phyloP scores from a whole-genome alignment of 2,888 invertebrate genomes.

The Harpalus rufipes region DNA sequence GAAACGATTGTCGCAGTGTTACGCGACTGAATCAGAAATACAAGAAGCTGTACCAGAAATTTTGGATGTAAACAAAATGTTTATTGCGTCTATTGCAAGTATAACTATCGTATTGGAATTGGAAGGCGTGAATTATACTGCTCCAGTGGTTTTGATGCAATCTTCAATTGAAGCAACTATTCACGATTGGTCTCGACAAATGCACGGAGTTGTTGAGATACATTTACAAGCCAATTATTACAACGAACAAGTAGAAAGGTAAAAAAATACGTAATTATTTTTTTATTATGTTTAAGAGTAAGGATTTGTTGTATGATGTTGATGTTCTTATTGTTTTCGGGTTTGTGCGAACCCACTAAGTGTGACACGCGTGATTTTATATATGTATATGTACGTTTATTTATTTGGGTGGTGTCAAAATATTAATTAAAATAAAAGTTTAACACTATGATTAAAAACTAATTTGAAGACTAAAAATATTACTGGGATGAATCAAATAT shows the following conservation, averaged over 20 bases:
- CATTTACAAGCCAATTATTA: slow-evolving; percentile 78
- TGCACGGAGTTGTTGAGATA: slow-evolving; percentile 75
- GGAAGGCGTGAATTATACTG: slow-evolving; percentile 76
- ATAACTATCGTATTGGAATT: slow-evolving; percentile 83
- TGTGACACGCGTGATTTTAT: no score
- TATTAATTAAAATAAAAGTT: no score
- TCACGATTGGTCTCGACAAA: slow-evolving; percentile 83
- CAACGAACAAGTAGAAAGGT: slow-evolving; percentile 74
- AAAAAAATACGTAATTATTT: slow-evolving; percentile 14
- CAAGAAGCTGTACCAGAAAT: slow-evolving; percentile 43
- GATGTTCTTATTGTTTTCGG: no score
- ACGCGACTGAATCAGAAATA: slow-evolving; percentile 69
- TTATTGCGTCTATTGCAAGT: slow-evolving; percentile 78
- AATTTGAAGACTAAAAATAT: no score
- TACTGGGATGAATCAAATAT: no score
- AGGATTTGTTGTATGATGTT: no score
- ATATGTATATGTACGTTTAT: no score
- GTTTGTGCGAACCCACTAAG: no score
- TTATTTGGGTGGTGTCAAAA: no score
- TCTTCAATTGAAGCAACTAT: slow-evolving; percentile 81
- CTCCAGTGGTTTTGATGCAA: slow-evolving; percentile 79
- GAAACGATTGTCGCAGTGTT: slow-evolving; percentile 79
- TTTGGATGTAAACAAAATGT: slow-evolving; percentile 71
- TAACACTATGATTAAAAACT: no score
- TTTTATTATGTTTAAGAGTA: no score